Conservation (phyloP, 2,113 vertebrate species). For the Dicrurus megarhynchus region DNA sequence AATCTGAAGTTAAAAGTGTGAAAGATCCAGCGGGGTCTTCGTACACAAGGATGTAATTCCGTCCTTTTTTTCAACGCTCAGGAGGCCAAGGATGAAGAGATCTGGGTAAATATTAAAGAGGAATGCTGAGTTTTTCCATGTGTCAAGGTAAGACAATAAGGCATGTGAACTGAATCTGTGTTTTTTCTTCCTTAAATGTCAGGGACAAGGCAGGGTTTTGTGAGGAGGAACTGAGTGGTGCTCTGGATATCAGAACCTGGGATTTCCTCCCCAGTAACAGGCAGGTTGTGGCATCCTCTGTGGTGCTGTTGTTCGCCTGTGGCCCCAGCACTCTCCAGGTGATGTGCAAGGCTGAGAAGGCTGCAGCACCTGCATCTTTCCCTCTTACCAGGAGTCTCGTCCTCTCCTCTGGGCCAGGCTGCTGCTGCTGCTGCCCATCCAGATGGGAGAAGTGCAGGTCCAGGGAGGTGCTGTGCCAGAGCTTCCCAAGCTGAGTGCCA, state of each 20-base stretch:
- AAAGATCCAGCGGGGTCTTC: background rate
- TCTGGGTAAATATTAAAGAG: background rate
- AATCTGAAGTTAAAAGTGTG: background rate
- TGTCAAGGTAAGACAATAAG: background rate
- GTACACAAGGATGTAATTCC: background rate
- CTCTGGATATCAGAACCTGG: background rate
- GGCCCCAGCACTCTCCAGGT: background rate
- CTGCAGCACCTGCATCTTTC: background rate
- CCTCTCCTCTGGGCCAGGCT: accelerated
- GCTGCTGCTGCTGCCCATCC: too few relatives aligned
- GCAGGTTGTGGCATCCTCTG: background rate
- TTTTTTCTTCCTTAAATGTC: background rate
- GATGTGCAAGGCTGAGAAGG: background rate
- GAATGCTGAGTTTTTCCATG: background rate
- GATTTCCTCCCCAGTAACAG: background rate
- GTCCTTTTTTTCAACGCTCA: background rate
- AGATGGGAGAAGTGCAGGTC: background rate
- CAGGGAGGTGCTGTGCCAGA: background rate
- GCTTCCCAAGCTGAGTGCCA: background rate
- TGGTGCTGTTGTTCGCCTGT: background rate
- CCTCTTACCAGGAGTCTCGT: accelerated
- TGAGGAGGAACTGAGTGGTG: background rate
- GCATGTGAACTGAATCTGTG: background rate
- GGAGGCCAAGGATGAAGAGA: background rate
- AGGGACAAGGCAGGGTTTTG: background rate